These are phyloP conservation scores for Nesidiocoris tenuis DNA, from an alignment of 2,888 invertebrate genomes.

Conservation along the genomic window DNA sequence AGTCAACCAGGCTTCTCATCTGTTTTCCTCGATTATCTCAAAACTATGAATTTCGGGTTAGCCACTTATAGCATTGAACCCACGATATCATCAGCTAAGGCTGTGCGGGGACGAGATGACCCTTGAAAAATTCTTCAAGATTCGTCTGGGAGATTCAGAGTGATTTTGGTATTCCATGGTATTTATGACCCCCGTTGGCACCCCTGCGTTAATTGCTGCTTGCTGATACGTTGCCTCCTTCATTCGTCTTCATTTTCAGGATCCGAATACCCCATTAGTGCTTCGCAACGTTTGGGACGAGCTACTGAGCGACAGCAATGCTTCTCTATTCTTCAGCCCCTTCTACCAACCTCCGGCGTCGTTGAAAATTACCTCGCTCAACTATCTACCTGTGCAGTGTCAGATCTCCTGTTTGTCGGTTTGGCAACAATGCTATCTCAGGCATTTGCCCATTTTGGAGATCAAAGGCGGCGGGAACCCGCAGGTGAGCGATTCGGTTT, in stretches of 20 bases:
- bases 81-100: too few relatives aligned
- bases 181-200: too few relatives aligned
- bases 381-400: slow-evolving; percentile 53
- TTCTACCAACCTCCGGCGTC: slow-evolving; percentile 59
- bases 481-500: slow-evolving; percentile 48
- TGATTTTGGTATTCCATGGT: too few relatives aligned
- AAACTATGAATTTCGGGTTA: too few relatives aligned
- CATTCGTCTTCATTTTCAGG: slow-evolving; percentile 54
- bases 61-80: too few relatives aligned
- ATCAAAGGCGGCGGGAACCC: slow-evolving; percentile 56
- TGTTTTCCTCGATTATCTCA: too few relatives aligned
- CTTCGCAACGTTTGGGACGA: slow-evolving; percentile 84
- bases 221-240: background rate
- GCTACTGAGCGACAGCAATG: slow-evolving; percentile 80
- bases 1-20: too few relatives aligned
- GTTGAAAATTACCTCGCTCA: slow-evolving; percentile 20
- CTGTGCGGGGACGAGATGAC: too few relatives aligned
- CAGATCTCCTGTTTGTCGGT: slow-evolving; percentile 65
- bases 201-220: background rate
- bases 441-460: slow-evolving; percentile 83
- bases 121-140: too few relatives aligned
- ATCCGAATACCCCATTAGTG: slow-evolving; percentile 59
- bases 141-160: too few relatives aligned
- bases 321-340: slow-evolving; percentile 81
- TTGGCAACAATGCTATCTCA: slow-evolving; percentile 87